A percentile compares a stretch with the other conserved stretches of the same genome.
Evolutionary conservation across 2,888 invertebrate species (phyloP).

Genomic region (Parascotia fuliginaria): DNA sequence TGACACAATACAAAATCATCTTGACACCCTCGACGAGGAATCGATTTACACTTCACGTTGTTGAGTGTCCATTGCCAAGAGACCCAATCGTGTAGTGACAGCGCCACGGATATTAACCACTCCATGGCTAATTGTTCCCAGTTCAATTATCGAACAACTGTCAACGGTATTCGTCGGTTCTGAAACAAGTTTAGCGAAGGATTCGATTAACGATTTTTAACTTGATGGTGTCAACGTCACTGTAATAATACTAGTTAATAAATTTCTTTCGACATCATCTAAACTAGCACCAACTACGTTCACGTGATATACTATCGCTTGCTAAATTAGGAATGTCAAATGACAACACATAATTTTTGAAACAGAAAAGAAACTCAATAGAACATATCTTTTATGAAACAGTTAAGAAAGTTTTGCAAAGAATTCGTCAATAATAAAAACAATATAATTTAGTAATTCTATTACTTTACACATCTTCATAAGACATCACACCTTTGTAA

Average conservation of each 20-base stretch:
- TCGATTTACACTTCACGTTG: conserved; percentile 74
- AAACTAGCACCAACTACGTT: too few relatives aligned
- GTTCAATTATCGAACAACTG: conserved; percentile 83
- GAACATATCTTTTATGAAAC: too few relatives aligned
- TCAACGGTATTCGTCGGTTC: conserved; percentile 65
- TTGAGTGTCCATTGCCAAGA: conserved; percentile 68
- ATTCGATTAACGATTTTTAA: conserved; percentile 54
- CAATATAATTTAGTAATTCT: too few relatives aligned
- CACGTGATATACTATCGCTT: too few relatives aligned
- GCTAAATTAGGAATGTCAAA: too few relatives aligned
- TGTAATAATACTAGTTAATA: not conserved
- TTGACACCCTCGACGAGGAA: conserved; percentile 51
- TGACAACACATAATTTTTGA: too few relatives aligned
- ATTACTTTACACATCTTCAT: too few relatives aligned
- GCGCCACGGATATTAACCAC: conserved; percentile 80
- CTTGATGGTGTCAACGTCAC: conserved; percentile 26
- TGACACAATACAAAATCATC: conserved; percentile 42
- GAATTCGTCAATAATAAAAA: too few relatives aligned
- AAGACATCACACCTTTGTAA: too few relatives aligned
- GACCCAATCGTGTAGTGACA: conserved; percentile 74
- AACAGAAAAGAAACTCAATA: too few relatives aligned
- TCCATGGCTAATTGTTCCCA: conserved; percentile 82
- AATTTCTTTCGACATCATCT: too few relatives aligned
- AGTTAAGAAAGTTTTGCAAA: too few relatives aligned
- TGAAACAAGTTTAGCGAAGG: conserved; percentile 62